Percentiles rank a stretch among this genome's conserved stretches.
These are phyloP conservation scores for Poecilia velifera DNA, from an alignment of 2,797 vertebrate genomes.

Conservation along the genomic window DNA sequence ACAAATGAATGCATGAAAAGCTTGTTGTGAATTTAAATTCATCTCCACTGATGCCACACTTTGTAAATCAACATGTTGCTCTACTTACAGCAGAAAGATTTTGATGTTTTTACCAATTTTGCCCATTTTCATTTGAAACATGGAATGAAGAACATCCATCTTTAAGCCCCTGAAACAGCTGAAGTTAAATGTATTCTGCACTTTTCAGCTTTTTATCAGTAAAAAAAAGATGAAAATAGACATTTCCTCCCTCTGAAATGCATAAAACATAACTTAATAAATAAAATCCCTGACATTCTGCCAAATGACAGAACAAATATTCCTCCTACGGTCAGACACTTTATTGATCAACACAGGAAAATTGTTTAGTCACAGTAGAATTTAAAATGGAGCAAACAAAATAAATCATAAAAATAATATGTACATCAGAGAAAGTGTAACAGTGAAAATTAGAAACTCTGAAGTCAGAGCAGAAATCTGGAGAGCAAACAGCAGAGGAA, in stretches of 20 bases:
- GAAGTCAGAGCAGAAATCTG: neutral
- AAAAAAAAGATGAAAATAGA: neutral
- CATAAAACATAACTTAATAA: neutral
- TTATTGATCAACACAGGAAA: neutral
- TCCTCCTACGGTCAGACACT: neutral
- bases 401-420: neutral
- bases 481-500: neutral
- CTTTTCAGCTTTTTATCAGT: neutral
- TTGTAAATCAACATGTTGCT: neutral
- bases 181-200: neutral
- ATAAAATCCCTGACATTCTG: neutral
- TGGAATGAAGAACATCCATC: neutral
- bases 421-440: neutral
- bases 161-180: neutral
- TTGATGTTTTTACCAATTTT: neutral
- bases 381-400: neutral
- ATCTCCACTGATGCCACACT: neutral
- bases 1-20: neutral
- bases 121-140: neutral
- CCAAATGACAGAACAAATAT: neutral
- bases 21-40: neutral
- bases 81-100: neutral
- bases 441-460: neutral
- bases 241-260: neutral
- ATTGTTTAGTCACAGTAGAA: neutral